Base-by-base conservation (phyloP, 2,888 invertebrate species). In the Miltochrista miniata region DNA sequence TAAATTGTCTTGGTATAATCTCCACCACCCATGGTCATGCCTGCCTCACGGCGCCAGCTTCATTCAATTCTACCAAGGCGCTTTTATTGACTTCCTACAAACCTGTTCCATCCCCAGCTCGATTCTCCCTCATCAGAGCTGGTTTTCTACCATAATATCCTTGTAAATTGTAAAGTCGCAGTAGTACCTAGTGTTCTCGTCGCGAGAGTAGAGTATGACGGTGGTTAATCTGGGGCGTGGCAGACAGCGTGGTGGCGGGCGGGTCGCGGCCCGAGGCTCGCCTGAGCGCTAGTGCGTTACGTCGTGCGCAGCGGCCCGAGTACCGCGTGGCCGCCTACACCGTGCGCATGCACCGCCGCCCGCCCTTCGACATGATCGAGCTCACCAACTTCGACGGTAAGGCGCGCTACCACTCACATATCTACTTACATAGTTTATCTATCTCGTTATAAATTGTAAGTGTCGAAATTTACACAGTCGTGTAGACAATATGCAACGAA, bases 301-400 rank as follows among this genome's bases (percentile, higher is more conserved):
- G 45, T 34, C 56, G 34, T 34, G 45, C n/a, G 9, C 7, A 1
- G 12, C 51, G 12, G 9, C 54, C 54, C 0, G 79, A 81, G 56
- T 83, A 79, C 72, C 51, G 54, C 59, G 48, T 84, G 38, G 83
- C 85, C 2, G 51, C 54, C 5, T 71, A 76, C 71, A 79, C 80
- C 1, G 79, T 85, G 58, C 74, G 76, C 48, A 60, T 87, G 62
- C 74, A 59, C 24, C 70, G 56, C 4, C 56, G 50, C 1, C 63
- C 70, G 14, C 79, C 76, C 15, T 74, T 77, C 37, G 85, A 87
- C 48, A 68, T 87, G 68, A 54, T 81, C 36, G 81, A 81, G 37
- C 76, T 87, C 1, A 61, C 48, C 31, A 58, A 70, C 13, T 85
- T 81, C 52, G 80, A 83, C 38, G 85, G 87, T 79, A 55, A 11